Base-by-base conservation (phyloP, 2,888 invertebrate species). In the Elaeidobius kamerunicus region DNA sequence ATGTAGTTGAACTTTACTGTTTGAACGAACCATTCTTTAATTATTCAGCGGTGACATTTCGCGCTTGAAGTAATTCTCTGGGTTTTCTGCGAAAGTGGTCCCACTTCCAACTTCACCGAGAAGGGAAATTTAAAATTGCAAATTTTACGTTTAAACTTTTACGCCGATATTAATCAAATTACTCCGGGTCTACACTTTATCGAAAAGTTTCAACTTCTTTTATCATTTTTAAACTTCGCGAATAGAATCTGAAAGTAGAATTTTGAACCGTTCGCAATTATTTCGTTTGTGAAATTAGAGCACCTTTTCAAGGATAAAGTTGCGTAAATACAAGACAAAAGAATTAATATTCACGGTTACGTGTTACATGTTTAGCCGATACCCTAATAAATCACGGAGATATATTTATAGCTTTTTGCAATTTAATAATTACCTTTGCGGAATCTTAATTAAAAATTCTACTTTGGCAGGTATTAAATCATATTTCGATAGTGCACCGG, bases 201-300 rank as follows among this genome's bases (percentile, higher is more conserved):
- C 50, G 44, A 52, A 45, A 52, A 52, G 39, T 52, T 52, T 41
- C 20, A 12, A 44, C 44, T 44, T 51, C 34, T 32, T 39, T 48
- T 40, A 42, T 42, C 19, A 42, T 32, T 42, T 42, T 18, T 12
- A 30, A 28, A 30, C 9, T 28, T 4, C n/a, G n/a, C 23, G 44
- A 44, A 44, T 44, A 20, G 12, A 44, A 44, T 44, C 20, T 44
- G 23, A 35, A 44, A 44, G 19, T 9, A 4, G 23, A 44, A 44
- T 20, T 44, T 44, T 35, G 35, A 30, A 30, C 6, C 30, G 11
- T 30, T 30, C 11, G 3, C 30, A 30, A 30, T 30, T 30, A 30
- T 30, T 30, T 30, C 4, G 30, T 7, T 30, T 1, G 11, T 57
- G 78, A n/a, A n/a, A n/a, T n/a, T n/a, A n/a, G n/a, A n/a, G n/a